phyloP scores from a whole-genome alignment of 37 sponge, comb jelly and placozoan genomes.

The Geodia barretti region DNA sequence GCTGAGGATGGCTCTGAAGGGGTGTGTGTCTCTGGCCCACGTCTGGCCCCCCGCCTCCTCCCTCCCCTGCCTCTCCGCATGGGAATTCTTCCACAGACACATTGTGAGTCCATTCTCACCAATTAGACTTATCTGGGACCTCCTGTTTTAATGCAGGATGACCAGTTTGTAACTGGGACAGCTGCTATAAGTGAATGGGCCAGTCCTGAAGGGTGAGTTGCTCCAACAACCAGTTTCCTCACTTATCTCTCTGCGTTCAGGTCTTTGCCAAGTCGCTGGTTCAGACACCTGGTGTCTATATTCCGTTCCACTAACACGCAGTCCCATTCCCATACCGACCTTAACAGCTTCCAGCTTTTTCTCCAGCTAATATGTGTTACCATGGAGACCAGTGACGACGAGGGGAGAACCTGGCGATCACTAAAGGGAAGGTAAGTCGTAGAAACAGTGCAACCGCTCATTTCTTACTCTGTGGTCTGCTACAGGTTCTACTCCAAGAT shows the following conservation, averaged over 20 bases:
- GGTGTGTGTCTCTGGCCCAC: neutral
- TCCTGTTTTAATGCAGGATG: neutral
- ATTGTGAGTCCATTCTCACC: neutral
- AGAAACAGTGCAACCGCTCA: no score
- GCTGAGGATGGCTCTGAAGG: neutral
- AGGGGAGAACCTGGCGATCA: neutral
- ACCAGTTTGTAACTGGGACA: constrained; percentile 6
- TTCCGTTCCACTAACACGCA: neutral
- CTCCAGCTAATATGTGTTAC: neutral
- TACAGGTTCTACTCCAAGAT: constrained; percentile 29
- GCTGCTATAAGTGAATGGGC: constrained; percentile 8
- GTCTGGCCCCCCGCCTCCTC: neutral
- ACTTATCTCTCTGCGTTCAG: neutral
- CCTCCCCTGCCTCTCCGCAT: neutral
- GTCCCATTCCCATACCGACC: neutral
- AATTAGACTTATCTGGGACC: neutral
- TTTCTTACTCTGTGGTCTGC: neutral
- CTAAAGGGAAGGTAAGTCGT: constrained; percentile 3
- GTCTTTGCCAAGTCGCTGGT: neutral
- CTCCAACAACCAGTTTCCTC: neutral
- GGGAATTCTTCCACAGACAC: constrained; percentile 35
- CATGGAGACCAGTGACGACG: neutral
- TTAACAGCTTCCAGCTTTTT: constrained; percentile 1
- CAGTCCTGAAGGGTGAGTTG: neutral
- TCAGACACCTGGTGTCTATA: neutral